Conservation (phyloP, 2,797 vertebrate species). For the Vespertilio murinus region DNA sequence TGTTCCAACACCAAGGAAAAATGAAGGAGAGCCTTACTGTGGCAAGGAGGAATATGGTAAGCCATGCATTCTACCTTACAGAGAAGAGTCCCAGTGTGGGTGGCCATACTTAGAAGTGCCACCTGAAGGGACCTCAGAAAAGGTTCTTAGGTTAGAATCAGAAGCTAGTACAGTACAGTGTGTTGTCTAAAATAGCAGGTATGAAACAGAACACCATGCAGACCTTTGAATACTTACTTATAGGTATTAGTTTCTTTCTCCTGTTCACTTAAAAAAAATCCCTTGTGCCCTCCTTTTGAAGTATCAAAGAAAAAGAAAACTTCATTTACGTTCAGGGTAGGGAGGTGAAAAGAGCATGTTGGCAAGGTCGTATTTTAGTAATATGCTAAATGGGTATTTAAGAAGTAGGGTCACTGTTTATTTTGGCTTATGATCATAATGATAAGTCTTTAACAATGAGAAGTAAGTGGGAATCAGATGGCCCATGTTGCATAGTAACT, state of each 20-base stretch:
- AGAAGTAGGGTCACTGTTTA: conserved; percentile 84
- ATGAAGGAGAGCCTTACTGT: background rate
- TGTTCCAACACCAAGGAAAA: background rate
- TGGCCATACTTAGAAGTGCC: background rate
- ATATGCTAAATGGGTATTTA: conserved; percentile 86
- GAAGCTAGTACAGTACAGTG: background rate
- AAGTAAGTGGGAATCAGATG: conserved; percentile 67
- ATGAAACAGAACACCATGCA: background rate
- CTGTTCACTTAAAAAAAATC: conserved; percentile 2
- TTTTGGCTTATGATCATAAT: conserved; percentile 84
- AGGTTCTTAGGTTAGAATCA: conserved; percentile 23
- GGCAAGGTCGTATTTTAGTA: conserved; percentile 56
- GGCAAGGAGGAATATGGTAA: background rate
- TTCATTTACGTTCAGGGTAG: conserved; percentile 22
- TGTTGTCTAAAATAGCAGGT: background rate
- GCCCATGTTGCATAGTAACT: conserved; percentile 70
- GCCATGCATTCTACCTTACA: background rate
- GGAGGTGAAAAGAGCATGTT: conserved; percentile 14
- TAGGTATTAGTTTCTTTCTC: background rate
- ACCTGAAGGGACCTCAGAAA: background rate
- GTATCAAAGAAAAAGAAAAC: conserved; percentile 10
- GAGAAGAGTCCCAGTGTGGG: background rate
- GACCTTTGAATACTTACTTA: background rate
- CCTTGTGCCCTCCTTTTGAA: conserved; percentile 1
- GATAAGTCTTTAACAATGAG: conserved; percentile 73